Evolutionary conservation across 2,888 invertebrate genomes (phyloP), one percentile per base, ranked within the genome.

Genomic region (Trichacis sp.): DNA sequence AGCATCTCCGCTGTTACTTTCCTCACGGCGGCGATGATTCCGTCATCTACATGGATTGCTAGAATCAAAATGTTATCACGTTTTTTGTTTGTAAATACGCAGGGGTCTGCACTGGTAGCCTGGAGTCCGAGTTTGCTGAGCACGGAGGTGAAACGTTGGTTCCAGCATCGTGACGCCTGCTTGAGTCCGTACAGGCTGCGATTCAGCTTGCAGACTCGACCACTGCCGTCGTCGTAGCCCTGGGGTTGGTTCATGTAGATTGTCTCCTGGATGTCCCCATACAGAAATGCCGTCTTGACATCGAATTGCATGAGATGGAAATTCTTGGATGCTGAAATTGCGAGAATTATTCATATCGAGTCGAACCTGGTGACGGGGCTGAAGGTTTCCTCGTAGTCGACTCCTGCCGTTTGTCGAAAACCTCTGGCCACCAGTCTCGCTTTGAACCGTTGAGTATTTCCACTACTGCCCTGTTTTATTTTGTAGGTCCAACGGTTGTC

Each of bases 151-250:
- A 81, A 73, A 55, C n/a, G n/a, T n/a, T n/a, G n/a, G n/a, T 81
- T 75, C 79, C 81, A n/a, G n/a, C n/a, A n/a, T n/a, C n/a, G n/a
- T n/a, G n/a, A n/a, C n/a, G n/a, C n/a, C n/a, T n/a, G n/a, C 46
- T 79, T 79, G 1, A 82, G 68, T 9, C 81, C 79, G 65, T 81
- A 82, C 14, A 83, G 38, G 54, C 77, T 74, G 57, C 69, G 71
- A 14, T 68, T 68, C 6, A 83, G 63, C 29, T 71, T 64, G 56
- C 79, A 82, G 1, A 81, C 78, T 15, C 50, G 20, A 4, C 51
- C 51, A 1, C 71, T 64, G n/a, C 72, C 75, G 62, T 79, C 74
- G 11, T 71, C 53, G 55, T 67, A 80, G 2, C 80, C 80, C 45
- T 74, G 61, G 29, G 81, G 82, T 43, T 81, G 80, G 24, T 73